Percentiles rank a stretch among this genome's conserved stretches.
Evolutionary conservation across 1,140 invertebrate genomes (phyloP).

Genomic region (Phymastichus coffea): DNA sequence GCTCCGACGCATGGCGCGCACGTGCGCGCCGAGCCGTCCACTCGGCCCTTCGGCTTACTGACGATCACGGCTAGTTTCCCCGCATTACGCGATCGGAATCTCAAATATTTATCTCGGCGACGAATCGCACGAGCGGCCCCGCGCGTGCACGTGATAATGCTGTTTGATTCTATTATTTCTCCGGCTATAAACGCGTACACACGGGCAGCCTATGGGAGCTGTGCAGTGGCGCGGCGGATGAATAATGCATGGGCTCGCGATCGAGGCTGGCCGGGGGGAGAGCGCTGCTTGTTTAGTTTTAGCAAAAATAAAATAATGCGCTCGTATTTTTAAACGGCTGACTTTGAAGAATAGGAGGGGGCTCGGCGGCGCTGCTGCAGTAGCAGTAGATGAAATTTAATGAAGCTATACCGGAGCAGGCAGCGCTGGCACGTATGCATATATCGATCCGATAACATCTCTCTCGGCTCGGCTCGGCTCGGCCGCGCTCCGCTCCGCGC

Average conservation of each 20-base stretch:
- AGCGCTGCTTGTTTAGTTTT: neutral
- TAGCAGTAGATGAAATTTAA: slow-evolving; percentile 29
- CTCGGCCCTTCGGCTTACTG: too few species aligned
- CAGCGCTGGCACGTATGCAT: too few species aligned
- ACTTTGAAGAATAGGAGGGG: slow-evolving; percentile 28
- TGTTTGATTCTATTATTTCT: too few species aligned
- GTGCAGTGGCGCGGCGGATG: too few species aligned
- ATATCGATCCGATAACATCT: slow-evolving; percentile 26
- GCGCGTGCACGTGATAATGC: too few species aligned
- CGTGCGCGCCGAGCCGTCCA: slow-evolving; percentile 56
- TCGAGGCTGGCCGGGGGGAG: neutral
- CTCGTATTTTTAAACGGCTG: slow-evolving; percentile 10
- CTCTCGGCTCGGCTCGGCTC: neutral
- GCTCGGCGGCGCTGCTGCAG: too few species aligned
- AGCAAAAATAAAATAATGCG: slow-evolving; percentile 16
- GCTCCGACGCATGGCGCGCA: slow-evolving; percentile 52
- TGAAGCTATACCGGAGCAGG: slow-evolving; percentile 26
- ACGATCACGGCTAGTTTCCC: too few species aligned
- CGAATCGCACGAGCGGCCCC: too few species aligned
- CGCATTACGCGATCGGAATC: too few species aligned
- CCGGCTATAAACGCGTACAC: too few species aligned
- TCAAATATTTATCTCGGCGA: too few species aligned
- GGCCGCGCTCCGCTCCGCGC: slow-evolving; percentile 5
- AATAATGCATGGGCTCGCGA: slow-evolving; percentile 17
- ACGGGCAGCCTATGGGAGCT: too few species aligned